Percentiles rank a stretch among this genome's conserved stretches.
Evolutionary conservation across 1,140 invertebrate genomes (phyloP).

Genomic region (Aphaenogaster ashmeadi): DNA sequence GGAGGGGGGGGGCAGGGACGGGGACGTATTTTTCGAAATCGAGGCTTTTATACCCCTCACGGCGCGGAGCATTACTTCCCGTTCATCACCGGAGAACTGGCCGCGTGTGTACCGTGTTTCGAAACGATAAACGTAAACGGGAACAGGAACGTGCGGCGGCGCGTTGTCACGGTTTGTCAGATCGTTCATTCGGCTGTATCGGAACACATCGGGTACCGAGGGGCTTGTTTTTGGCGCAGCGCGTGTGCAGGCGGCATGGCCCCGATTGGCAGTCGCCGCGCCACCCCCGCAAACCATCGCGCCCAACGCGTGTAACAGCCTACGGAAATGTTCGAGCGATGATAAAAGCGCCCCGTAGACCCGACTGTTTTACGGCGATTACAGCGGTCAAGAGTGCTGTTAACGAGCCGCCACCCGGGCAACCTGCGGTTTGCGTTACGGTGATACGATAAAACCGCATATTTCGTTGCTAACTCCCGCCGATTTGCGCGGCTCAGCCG

Average conservation of each 20-base stretch:
- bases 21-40: constrained; percentile 56
- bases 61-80: constrained; percentile 41
- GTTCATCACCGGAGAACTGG: constrained; percentile 28
- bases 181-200: constrained; percentile 61
- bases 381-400: constrained; percentile 71
- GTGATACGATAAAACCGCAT: constrained; percentile 57
- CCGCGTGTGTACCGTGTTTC: constrained; percentile 5
- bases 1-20: background rate
- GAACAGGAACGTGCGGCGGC: constrained; percentile 6
- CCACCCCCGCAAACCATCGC: constrained; percentile 44
- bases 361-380: constrained; percentile 73
- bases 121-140: constrained; percentile 65
- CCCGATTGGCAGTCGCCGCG: constrained; percentile 17
- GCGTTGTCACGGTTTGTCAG: constrained; percentile 59
- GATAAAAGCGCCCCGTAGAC: constrained; percentile 67
- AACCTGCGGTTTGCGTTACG: constrained; percentile 44
- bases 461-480: constrained; percentile 38
- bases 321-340: constrained; percentile 68
- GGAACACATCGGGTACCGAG: constrained; percentile 58
- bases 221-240: constrained; percentile 64
- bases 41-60: constrained; percentile 26
- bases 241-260: constrained; percentile 6
- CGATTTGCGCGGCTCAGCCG: background rate
- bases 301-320: constrained; percentile 44
- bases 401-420: constrained; percentile 63